Percentiles rank a stretch among this genome's conserved stretches.
These are phyloP conservation scores for Leptarthrus brevirostris DNA, from an alignment of 2,888 invertebrate genomes.

Conservation along the genomic window DNA sequence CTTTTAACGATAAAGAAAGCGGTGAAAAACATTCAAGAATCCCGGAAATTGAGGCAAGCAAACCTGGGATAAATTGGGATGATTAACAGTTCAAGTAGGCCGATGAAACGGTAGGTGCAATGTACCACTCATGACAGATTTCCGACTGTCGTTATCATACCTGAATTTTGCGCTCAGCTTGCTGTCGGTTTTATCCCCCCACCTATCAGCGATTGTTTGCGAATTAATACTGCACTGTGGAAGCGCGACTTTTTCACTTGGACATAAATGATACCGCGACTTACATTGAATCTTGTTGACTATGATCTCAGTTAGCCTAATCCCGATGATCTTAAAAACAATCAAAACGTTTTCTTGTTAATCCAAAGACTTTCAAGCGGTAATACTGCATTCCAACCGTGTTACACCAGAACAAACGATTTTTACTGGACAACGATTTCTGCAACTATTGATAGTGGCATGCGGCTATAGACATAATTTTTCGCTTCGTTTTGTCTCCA, in stretches of 20 bases:
- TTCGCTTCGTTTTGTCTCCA: background rate
- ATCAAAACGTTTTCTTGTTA: slow-evolving; percentile 23
- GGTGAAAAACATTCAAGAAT: slow-evolving; percentile 6
- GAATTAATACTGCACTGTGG: too few species aligned
- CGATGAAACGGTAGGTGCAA: slow-evolving; percentile 19
- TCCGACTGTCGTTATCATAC: background rate
- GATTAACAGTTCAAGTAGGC: slow-evolving; percentile 34
- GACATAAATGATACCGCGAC: too few species aligned
- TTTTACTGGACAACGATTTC: background rate
- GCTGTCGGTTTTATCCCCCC: too few species aligned
- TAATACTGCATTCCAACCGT: slow-evolving; percentile 40
- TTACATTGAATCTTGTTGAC: background rate
- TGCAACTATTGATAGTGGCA: background rate
- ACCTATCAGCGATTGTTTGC: too few species aligned
- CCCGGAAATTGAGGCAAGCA: slow-evolving; percentile 30
- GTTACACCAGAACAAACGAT: slow-evolving; percentile 41
- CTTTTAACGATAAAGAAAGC: slow-evolving; percentile 19
- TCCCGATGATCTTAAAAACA: slow-evolving; percentile 15
- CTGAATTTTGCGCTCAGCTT: background rate
- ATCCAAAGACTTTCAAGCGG: slow-evolving; percentile 40
- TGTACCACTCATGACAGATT: background rate
- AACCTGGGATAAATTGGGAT: slow-evolving; percentile 38
- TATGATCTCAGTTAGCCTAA: background rate
- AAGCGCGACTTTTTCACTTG: too few species aligned
- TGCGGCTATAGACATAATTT: background rate